phyloP scores from a whole-genome alignment of 1,140 invertebrate genomes.

The Listronotus oregonensis region DNA sequence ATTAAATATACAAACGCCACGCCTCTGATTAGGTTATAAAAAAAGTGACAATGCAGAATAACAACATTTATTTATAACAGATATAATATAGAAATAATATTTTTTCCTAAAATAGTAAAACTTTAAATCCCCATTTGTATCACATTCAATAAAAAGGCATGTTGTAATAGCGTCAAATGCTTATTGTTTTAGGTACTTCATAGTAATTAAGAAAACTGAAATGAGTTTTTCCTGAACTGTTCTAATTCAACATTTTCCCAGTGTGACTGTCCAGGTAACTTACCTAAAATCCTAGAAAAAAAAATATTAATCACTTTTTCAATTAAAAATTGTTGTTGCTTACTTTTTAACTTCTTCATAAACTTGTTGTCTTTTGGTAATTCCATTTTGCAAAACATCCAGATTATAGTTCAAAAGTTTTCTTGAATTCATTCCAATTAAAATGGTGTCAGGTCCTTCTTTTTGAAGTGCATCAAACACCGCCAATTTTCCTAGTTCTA shows the following conservation, averaged over 20 bases:
- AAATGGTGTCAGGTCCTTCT: slow-evolving; percentile 64
- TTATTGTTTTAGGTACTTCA: too few relatives aligned
- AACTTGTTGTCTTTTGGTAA: slow-evolving; percentile 62
- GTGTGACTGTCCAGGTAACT: slow-evolving; percentile 52
- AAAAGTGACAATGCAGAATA: too few relatives aligned
- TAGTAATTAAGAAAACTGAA: slow-evolving; percentile 9
- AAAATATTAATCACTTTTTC: slow-evolving; percentile 13
- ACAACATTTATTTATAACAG: too few relatives aligned
- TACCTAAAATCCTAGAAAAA: slow-evolving; percentile 54
- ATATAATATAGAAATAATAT: too few relatives aligned
- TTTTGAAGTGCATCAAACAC: slow-evolving; percentile 67
- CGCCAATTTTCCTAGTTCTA: slow-evolving; percentile 74
- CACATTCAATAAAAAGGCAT: too few relatives aligned
- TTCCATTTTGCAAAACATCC: slow-evolving; percentile 62
- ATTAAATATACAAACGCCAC: too few relatives aligned
- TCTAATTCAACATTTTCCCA: slow-evolving; percentile 62
- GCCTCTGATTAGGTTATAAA: too few relatives aligned
- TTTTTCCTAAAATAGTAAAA: slow-evolving; percentile 35
- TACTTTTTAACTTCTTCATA: slow-evolving; percentile 60
- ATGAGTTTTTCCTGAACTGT: slow-evolving; percentile 28
- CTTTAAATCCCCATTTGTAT: too few relatives aligned
- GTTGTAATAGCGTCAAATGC: too few relatives aligned
- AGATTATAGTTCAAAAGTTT: slow-evolving; percentile 67
- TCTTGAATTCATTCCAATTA: slow-evolving; percentile 72
- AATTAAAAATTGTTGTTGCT: slow-evolving; percentile 11